Evolutionary conservation across 1,140 invertebrate genomes (phyloP).

Genomic region (Formica exsecta): DNA sequence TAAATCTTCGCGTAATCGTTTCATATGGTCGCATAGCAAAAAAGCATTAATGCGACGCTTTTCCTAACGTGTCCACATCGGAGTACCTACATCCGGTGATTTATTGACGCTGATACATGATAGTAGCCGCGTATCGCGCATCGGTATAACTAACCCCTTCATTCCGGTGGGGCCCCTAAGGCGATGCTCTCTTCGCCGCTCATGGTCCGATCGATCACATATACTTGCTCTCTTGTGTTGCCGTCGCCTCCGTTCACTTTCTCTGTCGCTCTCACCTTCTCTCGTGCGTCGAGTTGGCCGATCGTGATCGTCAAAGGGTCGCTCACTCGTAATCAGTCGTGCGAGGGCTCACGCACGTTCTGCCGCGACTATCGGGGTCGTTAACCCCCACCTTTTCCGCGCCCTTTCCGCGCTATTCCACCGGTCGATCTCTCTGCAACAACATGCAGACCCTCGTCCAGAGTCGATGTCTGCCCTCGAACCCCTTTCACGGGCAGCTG

Average conservation of each 20-base stretch:
- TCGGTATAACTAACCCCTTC: constrained; percentile 76
- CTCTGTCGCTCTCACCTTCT: constrained; percentile 49
- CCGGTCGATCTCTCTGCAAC: constrained; percentile 70
- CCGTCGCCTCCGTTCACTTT: constrained; percentile 38
- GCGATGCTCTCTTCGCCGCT: constrained; percentile 78
- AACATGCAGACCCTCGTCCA: constrained; percentile 69
- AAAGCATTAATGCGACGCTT: constrained; percentile 73
- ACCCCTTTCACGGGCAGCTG: constrained; percentile 72
- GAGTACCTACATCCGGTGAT: constrained; percentile 74
- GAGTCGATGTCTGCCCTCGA: constrained; percentile 64
- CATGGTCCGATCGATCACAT: constrained; percentile 73
- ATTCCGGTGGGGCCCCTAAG: constrained; percentile 72
- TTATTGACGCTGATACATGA: constrained; percentile 75
- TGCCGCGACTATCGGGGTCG: constrained; percentile 79
- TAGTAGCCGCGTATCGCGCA: constrained; percentile 73
- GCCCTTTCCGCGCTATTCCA: constrained; percentile 55
- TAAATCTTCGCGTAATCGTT: constrained; percentile 40
- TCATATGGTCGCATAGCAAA: constrained; percentile 46
- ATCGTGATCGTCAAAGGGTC: constrained; percentile 81
- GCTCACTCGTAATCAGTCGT: constrained; percentile 79
- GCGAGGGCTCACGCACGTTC: constrained; percentile 79
- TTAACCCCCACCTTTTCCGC: constrained; percentile 70
- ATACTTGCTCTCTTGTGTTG: constrained; percentile 32
- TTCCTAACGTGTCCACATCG: constrained; percentile 62
- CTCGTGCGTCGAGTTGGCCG: constrained; percentile 69